Evolutionary conservation across 92 coral and sea anemone species (phyloP).

Genomic region (Diadumene lineata): DNA sequence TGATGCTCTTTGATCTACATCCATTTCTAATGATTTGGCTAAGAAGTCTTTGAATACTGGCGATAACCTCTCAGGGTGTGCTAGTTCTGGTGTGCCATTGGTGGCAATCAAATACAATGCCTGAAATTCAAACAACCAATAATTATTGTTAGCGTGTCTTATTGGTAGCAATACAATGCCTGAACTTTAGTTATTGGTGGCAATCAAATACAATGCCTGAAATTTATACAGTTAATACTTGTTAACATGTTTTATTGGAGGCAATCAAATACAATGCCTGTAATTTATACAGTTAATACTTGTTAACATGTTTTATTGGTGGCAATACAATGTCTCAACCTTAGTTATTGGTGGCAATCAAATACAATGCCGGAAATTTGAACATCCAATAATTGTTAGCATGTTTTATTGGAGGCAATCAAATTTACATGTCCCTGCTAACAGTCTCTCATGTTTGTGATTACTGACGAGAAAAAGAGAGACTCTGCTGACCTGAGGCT

Average conservation of each 20-base stretch:
- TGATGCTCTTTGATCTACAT: conserved; percentile 89
- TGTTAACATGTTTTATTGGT: conserved; percentile 60
- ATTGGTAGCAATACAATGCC: background rate
- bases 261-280: conserved; percentile 55
- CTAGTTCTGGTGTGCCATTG: conserved; percentile 97
- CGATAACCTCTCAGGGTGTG: conserved; percentile 95
- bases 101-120: conserved; percentile 98
- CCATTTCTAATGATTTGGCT: conserved; percentile 98
- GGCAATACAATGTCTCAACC: conserved; percentile 95
- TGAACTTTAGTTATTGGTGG: conserved; percentile 98
- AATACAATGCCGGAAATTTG: conserved; percentile 73
- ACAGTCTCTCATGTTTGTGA: too few species aligned
- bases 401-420: background rate
- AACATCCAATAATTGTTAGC: background rate
- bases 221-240: background rate
- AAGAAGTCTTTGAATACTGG: conserved; percentile 99
- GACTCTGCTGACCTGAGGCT: too few species aligned
- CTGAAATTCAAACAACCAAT: conserved; percentile 26
- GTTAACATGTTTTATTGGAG: background rate
- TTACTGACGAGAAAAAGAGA: too few species aligned
- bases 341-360: conserved; percentile 99
- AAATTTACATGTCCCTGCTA: too few species aligned
- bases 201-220: conserved; percentile 95
- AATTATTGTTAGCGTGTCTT: background rate
- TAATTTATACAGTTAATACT: background rate